phyloP scores from a whole-genome alignment of 2,797 vertebrate genomes.

The Delichon dasypus region DNA sequence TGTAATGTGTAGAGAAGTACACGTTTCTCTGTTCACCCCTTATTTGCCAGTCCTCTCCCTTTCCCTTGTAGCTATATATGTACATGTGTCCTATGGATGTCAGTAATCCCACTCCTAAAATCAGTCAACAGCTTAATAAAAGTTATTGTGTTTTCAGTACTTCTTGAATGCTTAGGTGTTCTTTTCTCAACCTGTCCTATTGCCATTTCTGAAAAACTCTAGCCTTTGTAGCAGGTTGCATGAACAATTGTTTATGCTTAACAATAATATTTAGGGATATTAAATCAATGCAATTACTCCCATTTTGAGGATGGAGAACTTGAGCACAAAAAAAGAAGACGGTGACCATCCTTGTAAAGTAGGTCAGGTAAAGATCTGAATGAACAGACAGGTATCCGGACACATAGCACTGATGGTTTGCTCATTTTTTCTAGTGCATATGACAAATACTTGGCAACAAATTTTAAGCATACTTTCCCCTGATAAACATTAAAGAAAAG shows the following conservation, averaged over 20 bases:
- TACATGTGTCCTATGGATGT: fast-evolving
- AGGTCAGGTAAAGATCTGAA: background rate
- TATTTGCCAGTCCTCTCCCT: background rate
- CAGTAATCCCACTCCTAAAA: background rate
- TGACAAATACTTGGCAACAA: background rate
- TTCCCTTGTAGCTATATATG: background rate
- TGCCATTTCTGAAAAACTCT: background rate
- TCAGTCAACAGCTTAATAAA: background rate
- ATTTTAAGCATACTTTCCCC: background rate
- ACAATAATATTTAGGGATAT: background rate
- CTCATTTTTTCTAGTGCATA: background rate
- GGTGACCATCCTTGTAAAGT: background rate
- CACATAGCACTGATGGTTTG: background rate
- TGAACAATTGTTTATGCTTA: background rate
- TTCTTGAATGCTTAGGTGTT: background rate
- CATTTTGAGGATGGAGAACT: background rate
- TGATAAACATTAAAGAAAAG: background rate
- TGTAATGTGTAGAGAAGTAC: background rate
- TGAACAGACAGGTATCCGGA: background rate
- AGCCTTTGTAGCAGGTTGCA: background rate
- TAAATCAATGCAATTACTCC: background rate
- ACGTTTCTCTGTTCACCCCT: background rate
- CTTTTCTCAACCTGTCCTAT: background rate
- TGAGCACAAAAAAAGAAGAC: background rate
- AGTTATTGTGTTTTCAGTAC: background rate